These are phyloP conservation scores for Podilymbus podiceps DNA, from an alignment of 2,113 vertebrate genomes.

Conservation along the genomic window DNA sequence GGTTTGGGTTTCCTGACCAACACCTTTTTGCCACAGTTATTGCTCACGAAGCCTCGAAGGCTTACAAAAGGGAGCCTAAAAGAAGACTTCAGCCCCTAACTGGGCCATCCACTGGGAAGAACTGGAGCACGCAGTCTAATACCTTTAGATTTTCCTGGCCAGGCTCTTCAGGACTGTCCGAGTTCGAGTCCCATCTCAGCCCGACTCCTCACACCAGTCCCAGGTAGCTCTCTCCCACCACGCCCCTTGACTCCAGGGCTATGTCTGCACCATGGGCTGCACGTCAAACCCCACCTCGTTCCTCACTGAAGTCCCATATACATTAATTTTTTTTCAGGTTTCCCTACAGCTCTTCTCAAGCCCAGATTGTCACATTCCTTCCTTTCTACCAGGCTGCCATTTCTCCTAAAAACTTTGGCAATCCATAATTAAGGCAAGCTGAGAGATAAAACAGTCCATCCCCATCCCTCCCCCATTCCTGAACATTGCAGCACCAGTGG, in stretches of 20 bases:
- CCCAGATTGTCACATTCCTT: background rate
- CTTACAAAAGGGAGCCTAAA: background rate
- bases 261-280: fast-evolving
- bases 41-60: background rate
- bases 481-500: background rate
- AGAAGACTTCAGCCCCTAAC: background rate
- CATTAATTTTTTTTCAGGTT: background rate
- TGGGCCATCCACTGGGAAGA: background rate
- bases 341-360: background rate
- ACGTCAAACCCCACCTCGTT: background rate
- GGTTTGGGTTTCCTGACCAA: background rate
- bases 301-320: background rate
- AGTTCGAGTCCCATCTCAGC: background rate
- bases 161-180: background rate
- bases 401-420: background rate
- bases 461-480: background rate
- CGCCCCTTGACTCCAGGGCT: background rate
- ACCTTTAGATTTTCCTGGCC: background rate
- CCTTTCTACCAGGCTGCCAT: background rate
- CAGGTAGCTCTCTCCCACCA: background rate
- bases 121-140: background rate
- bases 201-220: background rate
- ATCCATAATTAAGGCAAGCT: background rate
- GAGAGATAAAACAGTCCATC: background rate
- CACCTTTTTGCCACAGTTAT: background rate